Percentiles rank a stretch among this genome's conserved stretches.
Evolutionary conservation across 2,113 vertebrate species (phyloP).

Genomic region (Gnathonemus echidnorhynchus): DNA sequence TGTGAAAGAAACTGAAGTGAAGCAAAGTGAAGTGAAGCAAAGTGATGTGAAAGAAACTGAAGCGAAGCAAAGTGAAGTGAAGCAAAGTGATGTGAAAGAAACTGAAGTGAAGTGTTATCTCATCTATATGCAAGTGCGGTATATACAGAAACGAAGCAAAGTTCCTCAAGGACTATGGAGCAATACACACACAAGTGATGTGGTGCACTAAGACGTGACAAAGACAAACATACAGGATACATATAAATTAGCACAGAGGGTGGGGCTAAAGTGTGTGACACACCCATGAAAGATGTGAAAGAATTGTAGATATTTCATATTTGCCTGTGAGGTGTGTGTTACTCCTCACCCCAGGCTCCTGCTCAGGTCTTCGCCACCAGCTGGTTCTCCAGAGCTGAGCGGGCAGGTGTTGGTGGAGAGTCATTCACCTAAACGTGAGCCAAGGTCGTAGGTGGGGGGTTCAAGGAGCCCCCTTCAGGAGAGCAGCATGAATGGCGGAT

Average conservation of each 20-base stretch:
- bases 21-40: too few species aligned
- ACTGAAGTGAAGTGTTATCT: background rate
- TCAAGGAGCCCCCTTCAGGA: background rate
- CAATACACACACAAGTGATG: background rate
- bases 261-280: background rate
- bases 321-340: conserved; percentile 35
- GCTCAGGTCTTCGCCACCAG: conserved; percentile 25
- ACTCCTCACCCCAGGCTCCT: conserved; percentile 32
- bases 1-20: too few species aligned
- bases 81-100: too few species aligned
- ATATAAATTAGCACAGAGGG: background rate
- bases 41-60: background rate
- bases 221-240: background rate
- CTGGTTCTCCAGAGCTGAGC: conserved; percentile 27
- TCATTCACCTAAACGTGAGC: background rate
- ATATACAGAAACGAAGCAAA: background rate
- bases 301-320: background rate
- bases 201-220: background rate
- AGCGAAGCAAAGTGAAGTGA: background rate
- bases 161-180: background rate
- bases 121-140: background rate
- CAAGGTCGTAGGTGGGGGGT: background rate
- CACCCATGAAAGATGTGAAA: background rate
- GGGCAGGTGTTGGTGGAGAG: conserved; percentile 13
- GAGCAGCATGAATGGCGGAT: background rate